phyloP scores from a whole-genome alignment of 1,140 invertebrate species.

The Grapholita molesta region DNA sequence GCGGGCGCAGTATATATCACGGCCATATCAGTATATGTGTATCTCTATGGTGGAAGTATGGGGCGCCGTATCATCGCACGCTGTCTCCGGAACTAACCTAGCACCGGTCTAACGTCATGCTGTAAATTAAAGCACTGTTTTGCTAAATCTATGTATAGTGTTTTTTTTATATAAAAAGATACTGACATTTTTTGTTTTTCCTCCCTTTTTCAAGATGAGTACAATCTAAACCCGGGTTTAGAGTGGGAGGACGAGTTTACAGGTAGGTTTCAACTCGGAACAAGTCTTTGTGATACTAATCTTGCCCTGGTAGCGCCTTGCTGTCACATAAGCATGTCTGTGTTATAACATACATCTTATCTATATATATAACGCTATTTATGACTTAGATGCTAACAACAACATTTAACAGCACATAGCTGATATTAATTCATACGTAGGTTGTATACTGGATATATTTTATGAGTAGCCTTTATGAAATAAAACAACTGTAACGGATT shows the following conservation, averaged over 20 bases:
- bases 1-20: conserved; percentile 28
- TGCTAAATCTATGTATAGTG: conserved; percentile 65
- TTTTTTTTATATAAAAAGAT: conserved; percentile 67
- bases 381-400: conserved; percentile 61
- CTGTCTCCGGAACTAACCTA: conserved; percentile 68
- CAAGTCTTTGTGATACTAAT: conserved; percentile 67
- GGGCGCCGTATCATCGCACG: conserved; percentile 73
- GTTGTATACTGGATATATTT: conserved; percentile 25
- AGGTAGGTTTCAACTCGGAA: conserved; percentile 90
- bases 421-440: conserved; percentile 22
- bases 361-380: conserved; percentile 70
- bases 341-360: conserved; percentile 51
- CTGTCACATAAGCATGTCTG: conserved; percentile 70
- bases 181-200: conserved; percentile 83
- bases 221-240: conserved; percentile 99
- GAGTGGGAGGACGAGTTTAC: conserved; percentile 99
- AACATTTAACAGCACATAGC: conserved; percentile 58
- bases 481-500: too few species aligned
- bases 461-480: too few species aligned
- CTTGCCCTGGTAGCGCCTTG: conserved; percentile 72
- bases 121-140: conserved; percentile 70
- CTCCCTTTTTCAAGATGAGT: conserved; percentile 96
- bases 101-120: conserved; percentile 72
- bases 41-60: conserved; percentile 71
- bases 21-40: conserved; percentile 61